Evolutionary conservation across 2,888 invertebrate genomes (phyloP), one percentile per base, ranked within the genome.

Genomic region (Lacanobia oleracea): DNA sequence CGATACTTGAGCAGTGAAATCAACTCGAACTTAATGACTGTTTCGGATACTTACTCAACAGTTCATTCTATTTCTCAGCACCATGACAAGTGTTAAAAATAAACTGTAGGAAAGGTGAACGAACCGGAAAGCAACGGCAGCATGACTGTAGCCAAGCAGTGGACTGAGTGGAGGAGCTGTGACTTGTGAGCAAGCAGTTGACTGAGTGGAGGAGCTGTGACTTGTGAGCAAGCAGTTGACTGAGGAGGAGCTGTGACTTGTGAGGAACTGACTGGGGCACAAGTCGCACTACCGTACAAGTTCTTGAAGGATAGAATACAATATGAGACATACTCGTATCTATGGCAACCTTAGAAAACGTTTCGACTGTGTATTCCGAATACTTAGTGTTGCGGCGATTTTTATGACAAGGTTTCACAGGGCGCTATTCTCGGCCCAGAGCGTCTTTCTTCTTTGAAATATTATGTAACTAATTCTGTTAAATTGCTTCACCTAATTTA

Each of bases 1-100:
- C 51, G 53, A n/a, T 16, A 60, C 40, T 59, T 43, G 27, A 63
- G 43, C 18, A 14, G 65, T 57, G 62, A 71, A 64, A 50, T 43
- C 59, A 37, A 51, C 12, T 53, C 23, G 14, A 53, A 53, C 40
- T 43, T 23, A 40, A 48, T 53, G 62, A 63, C 27, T 59, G 54
- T 59, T 62, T 57, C 10, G 12, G 37, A 53, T 66, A 53, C 63
- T 60, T 62, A 53, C 63, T 60, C 21, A 50, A 27, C 23, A 27
- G 2, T 6, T 6, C 33, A 33, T 33, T 33, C 6, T 33, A 33
- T 33, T 33, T 5, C 33, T 33, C 33, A 33, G 33, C 5, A 33
- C 33, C 33, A 33, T 33, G 4, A 5, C 33, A 33, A 4, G 16
- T 5, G 4, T n/a, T 56, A 9, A 6, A 23, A 27, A 51, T 0